Conservation (phyloP, 2,113 vertebrate genomes). For the Chiloscyllium plagiosum region DNA sequence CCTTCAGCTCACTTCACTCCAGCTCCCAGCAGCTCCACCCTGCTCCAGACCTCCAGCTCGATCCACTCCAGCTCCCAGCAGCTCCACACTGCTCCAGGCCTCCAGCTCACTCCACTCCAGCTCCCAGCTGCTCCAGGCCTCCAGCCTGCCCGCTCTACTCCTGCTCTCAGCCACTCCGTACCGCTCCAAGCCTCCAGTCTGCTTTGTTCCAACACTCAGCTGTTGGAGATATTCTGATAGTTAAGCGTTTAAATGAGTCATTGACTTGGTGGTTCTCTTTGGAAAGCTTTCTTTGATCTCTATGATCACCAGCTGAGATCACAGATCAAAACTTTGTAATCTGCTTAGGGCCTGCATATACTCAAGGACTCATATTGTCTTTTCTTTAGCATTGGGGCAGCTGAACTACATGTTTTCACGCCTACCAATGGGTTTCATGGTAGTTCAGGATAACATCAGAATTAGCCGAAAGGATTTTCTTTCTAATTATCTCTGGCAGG, state of each 20-base stretch:
- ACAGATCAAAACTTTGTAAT: neutral
- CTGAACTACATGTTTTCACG: no score
- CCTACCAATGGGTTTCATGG: neutral
- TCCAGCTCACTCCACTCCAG: no score
- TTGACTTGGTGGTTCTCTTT: neutral
- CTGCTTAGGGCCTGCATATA: neutral
- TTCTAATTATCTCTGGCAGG: neutral
- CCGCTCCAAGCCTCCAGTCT: no score
- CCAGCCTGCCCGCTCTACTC: no score
- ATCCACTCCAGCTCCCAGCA: no score
- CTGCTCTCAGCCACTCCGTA: no score
- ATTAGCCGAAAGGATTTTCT: neutral
- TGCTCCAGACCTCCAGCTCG: no score
- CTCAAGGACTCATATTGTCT: neutral
- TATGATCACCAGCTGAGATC: neutral
- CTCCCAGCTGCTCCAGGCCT: no score
- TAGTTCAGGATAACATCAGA: neutral
- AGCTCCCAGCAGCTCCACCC: no score
- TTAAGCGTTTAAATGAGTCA: neutral
- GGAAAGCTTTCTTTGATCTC: neutral
- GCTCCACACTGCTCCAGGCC: no score
- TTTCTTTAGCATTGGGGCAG: neutral
- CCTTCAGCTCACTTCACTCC: no score
- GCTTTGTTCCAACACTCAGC: no score
- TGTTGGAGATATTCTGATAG: neutral